Conservation (phyloP, 1,140 invertebrate genomes). For the Anastrepha ludens region DNA sequence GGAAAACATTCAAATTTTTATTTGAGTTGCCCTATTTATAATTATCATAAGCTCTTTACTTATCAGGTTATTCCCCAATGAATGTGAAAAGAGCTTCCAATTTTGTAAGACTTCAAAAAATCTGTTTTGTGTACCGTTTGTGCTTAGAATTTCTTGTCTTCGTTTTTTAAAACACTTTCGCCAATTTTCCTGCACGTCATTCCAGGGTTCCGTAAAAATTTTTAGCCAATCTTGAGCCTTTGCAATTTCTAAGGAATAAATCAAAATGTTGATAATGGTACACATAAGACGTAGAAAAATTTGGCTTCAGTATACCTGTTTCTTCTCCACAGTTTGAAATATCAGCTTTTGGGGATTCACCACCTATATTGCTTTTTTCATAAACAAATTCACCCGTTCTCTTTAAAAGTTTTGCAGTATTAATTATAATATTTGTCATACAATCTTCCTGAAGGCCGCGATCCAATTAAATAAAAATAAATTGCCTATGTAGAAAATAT, state of each 20-base stretch:
- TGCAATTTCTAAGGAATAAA: not conserved
- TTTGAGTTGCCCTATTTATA: too few relatives aligned
- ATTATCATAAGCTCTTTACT: not conserved
- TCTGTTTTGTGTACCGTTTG: not conserved
- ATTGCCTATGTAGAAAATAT: constrained; percentile 1
- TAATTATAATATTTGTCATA: too few relatives aligned
- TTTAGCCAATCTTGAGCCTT: not conserved
- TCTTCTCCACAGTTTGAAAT: not conserved
- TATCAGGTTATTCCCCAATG: not conserved
- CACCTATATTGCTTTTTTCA: not conserved
- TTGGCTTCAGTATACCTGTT: not conserved
- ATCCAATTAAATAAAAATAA: not conserved
- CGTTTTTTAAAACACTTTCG: constrained; percentile 1
- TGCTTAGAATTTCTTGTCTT: not conserved
- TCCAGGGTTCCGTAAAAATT: not conserved
- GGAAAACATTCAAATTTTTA: too few relatives aligned
- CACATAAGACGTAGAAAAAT: not conserved
- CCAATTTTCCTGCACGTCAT: not conserved
- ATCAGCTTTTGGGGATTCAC: not conserved
- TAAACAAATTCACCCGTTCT: not conserved
- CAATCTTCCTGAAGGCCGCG: too few relatives aligned
- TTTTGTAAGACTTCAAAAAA: not conserved
- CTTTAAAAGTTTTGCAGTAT: too few relatives aligned
- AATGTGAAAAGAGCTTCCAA: not conserved
- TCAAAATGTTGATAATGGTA: not conserved